These are phyloP conservation scores for Murina feae DNA, from an alignment of 2,113 vertebrate genomes.

Conservation along the genomic window DNA sequence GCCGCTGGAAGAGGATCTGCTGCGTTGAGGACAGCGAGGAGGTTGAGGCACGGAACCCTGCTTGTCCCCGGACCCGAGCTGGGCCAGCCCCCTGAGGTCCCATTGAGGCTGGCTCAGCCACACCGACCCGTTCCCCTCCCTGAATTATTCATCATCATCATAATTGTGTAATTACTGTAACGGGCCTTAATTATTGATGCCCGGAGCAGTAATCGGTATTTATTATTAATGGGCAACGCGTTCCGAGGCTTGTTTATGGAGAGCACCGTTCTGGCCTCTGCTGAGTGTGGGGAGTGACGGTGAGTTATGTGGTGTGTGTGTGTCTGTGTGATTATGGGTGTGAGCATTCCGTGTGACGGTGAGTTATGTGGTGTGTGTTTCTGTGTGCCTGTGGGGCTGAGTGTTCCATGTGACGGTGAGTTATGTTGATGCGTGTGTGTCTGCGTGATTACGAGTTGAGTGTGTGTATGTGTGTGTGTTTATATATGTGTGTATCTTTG, in stretches of 20 bases:
- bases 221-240: constrained; percentile 91
- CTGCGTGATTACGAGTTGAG: too few species aligned
- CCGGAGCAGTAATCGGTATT: constrained; percentile 86
- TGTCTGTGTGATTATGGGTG: background rate
- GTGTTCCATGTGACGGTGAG: background rate
- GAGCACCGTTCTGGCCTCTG: background rate
- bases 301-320: background rate
- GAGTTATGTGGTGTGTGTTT: background rate
- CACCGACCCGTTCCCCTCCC: constrained; percentile 75
- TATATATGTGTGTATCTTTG: background rate
- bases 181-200: constrained; percentile 94
- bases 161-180: constrained; percentile 97
- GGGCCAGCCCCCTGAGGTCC: background rate
- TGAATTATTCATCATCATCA: constrained; percentile 95
- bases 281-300: background rate
- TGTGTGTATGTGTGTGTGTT: background rate
- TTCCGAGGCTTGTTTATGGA: constrained; percentile 87
- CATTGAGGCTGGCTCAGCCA: background rate
- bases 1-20: rapidly evolving
- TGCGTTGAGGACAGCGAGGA: background rate
- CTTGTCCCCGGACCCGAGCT: background rate
- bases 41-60: rapidly evolving
- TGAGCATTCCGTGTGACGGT: background rate
- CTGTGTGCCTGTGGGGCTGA: too few species aligned
- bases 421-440: background rate